Evolutionary conservation across 1,140 invertebrate species (phyloP).

Genomic region (Linepithema humile): DNA sequence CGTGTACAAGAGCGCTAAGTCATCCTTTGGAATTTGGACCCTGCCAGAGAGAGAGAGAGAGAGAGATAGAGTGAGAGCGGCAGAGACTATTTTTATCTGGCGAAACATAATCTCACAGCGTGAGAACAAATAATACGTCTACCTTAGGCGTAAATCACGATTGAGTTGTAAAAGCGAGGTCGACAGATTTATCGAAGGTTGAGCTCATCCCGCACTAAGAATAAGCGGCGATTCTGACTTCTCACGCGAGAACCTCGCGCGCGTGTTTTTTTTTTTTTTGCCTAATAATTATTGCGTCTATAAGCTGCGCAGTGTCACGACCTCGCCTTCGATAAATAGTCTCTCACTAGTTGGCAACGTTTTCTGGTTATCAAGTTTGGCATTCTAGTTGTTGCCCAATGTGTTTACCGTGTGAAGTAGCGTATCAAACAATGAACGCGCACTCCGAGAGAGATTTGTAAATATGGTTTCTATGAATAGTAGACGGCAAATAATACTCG

Average conservation of each 20-base stretch:
- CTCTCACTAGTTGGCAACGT: neutral
- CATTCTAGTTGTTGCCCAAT: no score
- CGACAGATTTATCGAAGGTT: neutral
- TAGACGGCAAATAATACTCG: no score
- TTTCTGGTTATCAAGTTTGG: no score
- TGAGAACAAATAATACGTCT: neutral
- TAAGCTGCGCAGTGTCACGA: neutral
- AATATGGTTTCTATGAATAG: neutral
- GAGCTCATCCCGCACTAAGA: neutral
- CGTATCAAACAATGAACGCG: no score
- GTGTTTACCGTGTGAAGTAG: no score
- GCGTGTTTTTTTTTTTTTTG: slow-evolving; percentile 8
- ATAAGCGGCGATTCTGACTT: no score
- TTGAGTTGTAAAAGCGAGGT: slow-evolving; percentile 17
- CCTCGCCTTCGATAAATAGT: neutral
- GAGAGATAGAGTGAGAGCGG: no score
- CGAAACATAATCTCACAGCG: slow-evolving; percentile 2
- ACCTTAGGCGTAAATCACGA: neutral
- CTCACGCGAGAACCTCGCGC: neutral
- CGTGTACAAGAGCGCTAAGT: neutral
- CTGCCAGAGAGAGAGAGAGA: no score
- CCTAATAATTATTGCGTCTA: neutral
- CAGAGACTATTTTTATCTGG: slow-evolving; percentile 15
- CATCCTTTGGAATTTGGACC: slow-evolving; percentile 7
- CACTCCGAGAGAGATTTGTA: neutral